These are phyloP conservation scores for Leucophenga maculata DNA, from an alignment of 2,888 invertebrate genomes.

Conservation along the genomic window DNA sequence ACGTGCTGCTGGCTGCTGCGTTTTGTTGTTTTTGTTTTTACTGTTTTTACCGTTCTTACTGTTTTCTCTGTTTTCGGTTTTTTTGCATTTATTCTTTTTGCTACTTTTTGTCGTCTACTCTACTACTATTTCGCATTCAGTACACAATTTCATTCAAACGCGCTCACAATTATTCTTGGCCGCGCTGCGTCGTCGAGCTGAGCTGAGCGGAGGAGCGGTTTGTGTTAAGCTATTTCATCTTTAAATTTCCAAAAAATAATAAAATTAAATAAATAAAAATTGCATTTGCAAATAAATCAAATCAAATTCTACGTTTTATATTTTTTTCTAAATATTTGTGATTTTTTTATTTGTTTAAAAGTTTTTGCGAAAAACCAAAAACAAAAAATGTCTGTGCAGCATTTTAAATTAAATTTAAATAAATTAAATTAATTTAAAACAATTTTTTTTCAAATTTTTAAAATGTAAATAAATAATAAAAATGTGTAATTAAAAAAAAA, in stretches of 20 bases:
- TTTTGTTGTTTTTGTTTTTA: slow-evolving; percentile 14
- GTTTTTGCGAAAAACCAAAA: too few relatives aligned
- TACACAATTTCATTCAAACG: slow-evolving; percentile 31
- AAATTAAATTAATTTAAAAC: too few relatives aligned
- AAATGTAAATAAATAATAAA: too few relatives aligned
- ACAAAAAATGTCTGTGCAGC: too few relatives aligned
- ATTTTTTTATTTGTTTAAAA: too few relatives aligned
- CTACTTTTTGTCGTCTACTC: slow-evolving; percentile 23
- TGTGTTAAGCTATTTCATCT: not conserved
- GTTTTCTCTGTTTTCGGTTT: slow-evolving; percentile 5
- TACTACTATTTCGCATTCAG: slow-evolving; percentile 54
- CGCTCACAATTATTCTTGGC: slow-evolving; percentile 17
- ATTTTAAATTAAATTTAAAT: too few relatives aligned
- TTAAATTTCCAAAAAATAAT: not conserved
- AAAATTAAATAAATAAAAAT: not conserved
- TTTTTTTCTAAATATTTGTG: too few relatives aligned
- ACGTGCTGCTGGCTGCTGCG: slow-evolving; percentile 32
- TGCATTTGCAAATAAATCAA: not conserved
- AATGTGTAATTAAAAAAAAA: too few relatives aligned
- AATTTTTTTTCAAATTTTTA: too few relatives aligned
- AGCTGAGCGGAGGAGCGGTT: slow-evolving; percentile 2
- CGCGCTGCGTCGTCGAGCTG: slow-evolving; percentile 2
- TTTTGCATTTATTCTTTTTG: not conserved
- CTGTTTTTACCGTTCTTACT: slow-evolving; percentile 21
- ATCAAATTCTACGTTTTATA: too few relatives aligned